Evolutionary conservation across 1,140 invertebrate species (phyloP).

Genomic region (Colletes latitarsis): DNA sequence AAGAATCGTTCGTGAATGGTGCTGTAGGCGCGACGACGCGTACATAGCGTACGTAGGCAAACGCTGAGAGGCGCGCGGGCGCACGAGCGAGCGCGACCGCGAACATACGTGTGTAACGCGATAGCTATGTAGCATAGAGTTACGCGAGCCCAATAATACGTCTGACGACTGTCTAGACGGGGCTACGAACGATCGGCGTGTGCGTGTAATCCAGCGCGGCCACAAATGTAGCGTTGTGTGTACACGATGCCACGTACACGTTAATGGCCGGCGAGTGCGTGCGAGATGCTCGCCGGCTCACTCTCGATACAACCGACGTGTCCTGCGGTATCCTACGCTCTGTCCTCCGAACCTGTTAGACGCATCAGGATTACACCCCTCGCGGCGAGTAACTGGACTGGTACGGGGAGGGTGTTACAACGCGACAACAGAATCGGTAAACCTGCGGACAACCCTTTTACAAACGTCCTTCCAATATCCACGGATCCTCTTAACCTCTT

Average conservation of each 20-base stretch:
- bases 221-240: slow-evolving; percentile 30
- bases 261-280: slow-evolving; percentile 32
- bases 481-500: too few relatives aligned
- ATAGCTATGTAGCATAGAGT: slow-evolving; percentile 71
- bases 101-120: slow-evolving; percentile 61
- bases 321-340: slow-evolving; percentile 37
- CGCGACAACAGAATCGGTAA: neutral
- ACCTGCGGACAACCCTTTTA: neutral
- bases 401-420: neutral
- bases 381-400: slow-evolving; percentile 43
- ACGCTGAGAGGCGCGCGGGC: slow-evolving; percentile 10
- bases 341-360: slow-evolving; percentile 38
- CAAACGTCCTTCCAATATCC: neutral
- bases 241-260: slow-evolving; percentile 32
- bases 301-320: slow-evolving; percentile 11
- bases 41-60: slow-evolving; percentile 12
- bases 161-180: slow-evolving; percentile 78
- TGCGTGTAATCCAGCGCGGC: slow-evolving; percentile 54
- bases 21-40: slow-evolving; percentile 15
- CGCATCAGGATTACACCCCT: slow-evolving; percentile 40
- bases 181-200: slow-evolving; percentile 64
- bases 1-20: slow-evolving; percentile 27
- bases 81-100: neutral
- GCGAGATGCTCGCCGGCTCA: slow-evolving; percentile 23
- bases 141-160: slow-evolving; percentile 78